A percentile compares a stretch with the other conserved stretches of the same genome.
Conservation (phyloP, 2,888 invertebrate genomes). For the Ectemnius continuus region DNA sequence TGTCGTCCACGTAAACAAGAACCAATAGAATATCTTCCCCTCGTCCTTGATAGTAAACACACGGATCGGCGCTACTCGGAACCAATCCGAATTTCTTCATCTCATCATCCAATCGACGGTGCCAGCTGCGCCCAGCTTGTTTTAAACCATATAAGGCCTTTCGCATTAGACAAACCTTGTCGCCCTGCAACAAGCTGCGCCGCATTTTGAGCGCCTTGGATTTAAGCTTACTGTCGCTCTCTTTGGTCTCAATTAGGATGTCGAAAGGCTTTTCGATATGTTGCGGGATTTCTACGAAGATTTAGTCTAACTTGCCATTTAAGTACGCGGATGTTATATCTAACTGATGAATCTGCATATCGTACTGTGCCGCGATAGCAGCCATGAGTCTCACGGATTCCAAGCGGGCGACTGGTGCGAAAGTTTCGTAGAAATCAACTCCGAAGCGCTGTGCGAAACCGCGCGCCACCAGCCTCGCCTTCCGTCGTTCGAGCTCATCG, state of each 20-base stretch:
- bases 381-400: not conserved
- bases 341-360: not conserved
- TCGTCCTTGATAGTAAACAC: not conserved
- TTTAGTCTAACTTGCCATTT: not conserved
- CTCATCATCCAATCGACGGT: not conserved
- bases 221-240: not conserved
- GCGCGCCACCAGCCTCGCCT: constrained; percentile 46
- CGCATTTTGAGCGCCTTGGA: not conserved
- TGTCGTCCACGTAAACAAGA: not conserved
- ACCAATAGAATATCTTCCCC: not conserved
- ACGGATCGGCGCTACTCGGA: not conserved
- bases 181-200: not conserved
- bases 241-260: not conserved
- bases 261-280: not conserved
- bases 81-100: not conserved
- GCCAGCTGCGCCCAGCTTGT: not conserved
- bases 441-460: constrained; percentile 49
- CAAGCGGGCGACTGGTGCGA: constrained; percentile 39
- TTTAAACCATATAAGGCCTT: constrained; percentile 33
- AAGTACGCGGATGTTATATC: not conserved
- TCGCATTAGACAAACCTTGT: constrained; percentile 23
- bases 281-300: not conserved
- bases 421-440: constrained; percentile 43
- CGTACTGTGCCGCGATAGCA: not conserved
- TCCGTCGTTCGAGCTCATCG: constrained; percentile 33